Evolutionary conservation across 1,140 invertebrate genomes (phyloP).

Genomic region (Drosophila kepulauana): DNA sequence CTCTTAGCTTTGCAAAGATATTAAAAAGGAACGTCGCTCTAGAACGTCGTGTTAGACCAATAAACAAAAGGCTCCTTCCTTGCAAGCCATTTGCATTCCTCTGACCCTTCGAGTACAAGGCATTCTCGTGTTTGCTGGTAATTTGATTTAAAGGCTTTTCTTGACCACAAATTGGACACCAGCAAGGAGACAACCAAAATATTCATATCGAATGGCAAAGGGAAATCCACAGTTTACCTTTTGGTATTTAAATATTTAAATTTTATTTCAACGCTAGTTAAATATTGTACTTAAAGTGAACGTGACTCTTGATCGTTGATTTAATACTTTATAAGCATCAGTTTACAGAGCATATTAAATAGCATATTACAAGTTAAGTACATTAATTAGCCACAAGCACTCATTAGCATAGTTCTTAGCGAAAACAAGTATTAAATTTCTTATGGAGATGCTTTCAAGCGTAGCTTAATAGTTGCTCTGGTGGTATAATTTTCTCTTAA

Average conservation of each 20-base stretch:
- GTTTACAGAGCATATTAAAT: no score
- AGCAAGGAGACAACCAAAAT: neutral
- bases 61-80: conserved; percentile 39
- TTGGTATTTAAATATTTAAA: conserved; percentile 2
- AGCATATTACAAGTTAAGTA: neutral
- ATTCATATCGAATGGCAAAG: neutral
- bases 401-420: no score
- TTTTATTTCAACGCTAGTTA: neutral
- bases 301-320: no score
- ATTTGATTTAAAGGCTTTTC: conserved; percentile 70
- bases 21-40: conserved; percentile 47
- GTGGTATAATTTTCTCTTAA: no score
- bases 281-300: neutral
- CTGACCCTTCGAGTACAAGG: conserved; percentile 34
- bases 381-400: neutral
- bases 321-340: no score
- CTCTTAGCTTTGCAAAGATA: conserved; percentile 54
- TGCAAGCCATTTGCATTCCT: conserved; percentile 65
- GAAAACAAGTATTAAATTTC: no score
- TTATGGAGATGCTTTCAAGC: no score
- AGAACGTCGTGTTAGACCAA: conserved; percentile 42
- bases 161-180: conserved; percentile 29
- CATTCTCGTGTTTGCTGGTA: conserved; percentile 63
- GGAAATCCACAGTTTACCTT: neutral
- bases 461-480: no score